Base-by-base conservation (phyloP, 2,797 vertebrate genomes). In the Scarus forsteni region DNA sequence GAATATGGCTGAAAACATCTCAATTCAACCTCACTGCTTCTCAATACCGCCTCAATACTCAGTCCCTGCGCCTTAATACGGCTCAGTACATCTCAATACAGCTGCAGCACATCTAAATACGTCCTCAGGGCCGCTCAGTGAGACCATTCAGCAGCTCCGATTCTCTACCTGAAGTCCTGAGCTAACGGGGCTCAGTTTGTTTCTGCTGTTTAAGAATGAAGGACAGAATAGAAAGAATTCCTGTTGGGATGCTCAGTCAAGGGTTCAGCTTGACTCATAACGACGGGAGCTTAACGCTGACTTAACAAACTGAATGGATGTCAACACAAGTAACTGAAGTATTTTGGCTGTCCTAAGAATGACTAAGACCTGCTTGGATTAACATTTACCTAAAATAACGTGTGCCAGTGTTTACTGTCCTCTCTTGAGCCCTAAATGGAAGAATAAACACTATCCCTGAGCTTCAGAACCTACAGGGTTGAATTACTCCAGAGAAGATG, bases 1-100 rank as follows among this genome's bases (percentile, higher is more conserved):
- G 86, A 91, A 92, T 88, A 85, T 88, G 80, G 79, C 92, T 92
- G 88, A 91, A 89, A 92, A 93, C 89, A 93, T 90, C 83, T 92
- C 91, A 92, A 77, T 93, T 92, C 91, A 91, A 84, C 83, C 72
- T 89, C 89, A 89, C 49, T 88, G 90, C 83, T 69, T 81, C 82
- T 91, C 72, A 91, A 91, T 90, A 71, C 72, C 64, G 60, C 88
- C 73, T 85, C 86, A 80, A 69, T 65, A 71, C 80, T 75, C 75
- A 53, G 10, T 87, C 80, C 67, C 78, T 63, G 53, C 76, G 43
- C 88, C 82, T 92, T 88, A 89, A 62, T 62, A 91, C 87, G 87
- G 87, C 85, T 91, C 90, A 93, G 74, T 89, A 82, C 86, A 79
- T 81, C 87, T 90, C 81, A 92, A 92, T 90, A 51, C 85, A 73